phyloP scores from a whole-genome alignment of 2,113 vertebrate genomes.

The Erpornis zantholeuca region DNA sequence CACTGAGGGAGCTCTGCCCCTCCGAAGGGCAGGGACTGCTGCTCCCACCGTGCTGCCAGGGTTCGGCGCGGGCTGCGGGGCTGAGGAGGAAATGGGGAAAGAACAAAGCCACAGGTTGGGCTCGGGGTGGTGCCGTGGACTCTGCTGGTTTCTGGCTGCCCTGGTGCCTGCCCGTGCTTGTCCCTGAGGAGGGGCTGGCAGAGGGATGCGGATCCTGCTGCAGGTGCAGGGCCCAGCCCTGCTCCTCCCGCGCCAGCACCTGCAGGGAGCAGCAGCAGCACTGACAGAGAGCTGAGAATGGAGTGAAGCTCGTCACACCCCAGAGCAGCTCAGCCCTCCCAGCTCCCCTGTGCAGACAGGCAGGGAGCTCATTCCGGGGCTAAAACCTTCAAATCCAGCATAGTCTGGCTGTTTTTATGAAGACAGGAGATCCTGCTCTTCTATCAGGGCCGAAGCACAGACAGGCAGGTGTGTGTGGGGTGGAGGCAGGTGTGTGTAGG shows the following conservation, averaged over 20 bases:
- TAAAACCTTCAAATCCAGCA: background rate
- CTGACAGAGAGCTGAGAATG: rapidly evolving
- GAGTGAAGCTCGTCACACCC: background rate
- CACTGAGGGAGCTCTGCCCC: rapidly evolving
- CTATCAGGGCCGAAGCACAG: background rate
- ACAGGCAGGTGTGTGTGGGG: rapidly evolving
- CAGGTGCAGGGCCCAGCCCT: background rate
- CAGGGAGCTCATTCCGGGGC: background rate
- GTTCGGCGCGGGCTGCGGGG: rapidly evolving
- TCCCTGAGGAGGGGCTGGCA: background rate
- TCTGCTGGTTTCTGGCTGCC: background rate
- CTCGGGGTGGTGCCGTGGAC: background rate
- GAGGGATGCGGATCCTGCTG: background rate
- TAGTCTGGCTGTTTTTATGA: rapidly evolving
- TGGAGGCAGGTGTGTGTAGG: background rate
- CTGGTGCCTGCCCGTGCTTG: background rate
- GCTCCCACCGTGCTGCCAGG: background rate
- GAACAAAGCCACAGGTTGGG: background rate
- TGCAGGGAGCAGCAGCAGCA: background rate
- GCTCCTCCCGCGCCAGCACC: background rate
- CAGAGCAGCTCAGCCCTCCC: background rate
- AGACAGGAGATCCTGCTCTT: background rate
- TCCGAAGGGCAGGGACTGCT: background rate
- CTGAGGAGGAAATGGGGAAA: background rate
- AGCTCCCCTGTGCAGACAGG: background rate